phyloP scores from a whole-genome alignment of 2,113 vertebrate species.

The Solenodon paradoxus region DNA sequence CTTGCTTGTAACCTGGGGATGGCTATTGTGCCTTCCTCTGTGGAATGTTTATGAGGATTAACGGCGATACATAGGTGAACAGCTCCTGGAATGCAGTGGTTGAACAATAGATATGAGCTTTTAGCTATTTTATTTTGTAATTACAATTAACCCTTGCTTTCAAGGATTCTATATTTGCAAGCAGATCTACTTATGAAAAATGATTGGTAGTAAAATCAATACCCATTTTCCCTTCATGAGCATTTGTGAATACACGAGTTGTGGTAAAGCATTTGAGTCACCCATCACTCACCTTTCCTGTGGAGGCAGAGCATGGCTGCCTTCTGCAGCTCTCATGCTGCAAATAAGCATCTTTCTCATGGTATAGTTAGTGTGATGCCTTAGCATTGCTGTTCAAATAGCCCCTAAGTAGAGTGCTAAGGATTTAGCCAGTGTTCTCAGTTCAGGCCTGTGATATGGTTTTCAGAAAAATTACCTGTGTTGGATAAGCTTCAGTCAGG shows the following conservation, averaged over 20 bases:
- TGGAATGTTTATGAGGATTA: background rate
- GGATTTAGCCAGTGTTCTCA: background rate
- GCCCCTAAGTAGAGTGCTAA: background rate
- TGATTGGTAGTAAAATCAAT: no score
- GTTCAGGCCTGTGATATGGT: background rate
- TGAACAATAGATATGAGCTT: background rate
- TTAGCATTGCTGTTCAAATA: background rate
- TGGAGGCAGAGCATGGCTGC: no score
- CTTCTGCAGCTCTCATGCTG: background rate
- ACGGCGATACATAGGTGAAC: no score
- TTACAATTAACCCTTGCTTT: background rate
- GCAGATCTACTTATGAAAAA: background rate
- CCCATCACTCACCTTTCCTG: background rate
- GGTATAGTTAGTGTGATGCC: no score
- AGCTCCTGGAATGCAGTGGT: no score
- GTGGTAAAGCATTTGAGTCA: no score
- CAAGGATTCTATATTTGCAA: background rate
- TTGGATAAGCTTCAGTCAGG: background rate
- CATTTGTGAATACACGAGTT: background rate
- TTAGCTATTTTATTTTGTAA: background rate
- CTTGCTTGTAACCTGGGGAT: background rate
- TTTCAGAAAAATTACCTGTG: background rate
- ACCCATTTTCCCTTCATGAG: accelerated
- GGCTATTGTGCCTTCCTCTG: background rate
- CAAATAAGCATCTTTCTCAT: background rate